Evolutionary conservation across 2,888 invertebrate genomes (phyloP), one percentile per base, ranked within the genome.

Genomic region (Ophioninae sp.): DNA sequence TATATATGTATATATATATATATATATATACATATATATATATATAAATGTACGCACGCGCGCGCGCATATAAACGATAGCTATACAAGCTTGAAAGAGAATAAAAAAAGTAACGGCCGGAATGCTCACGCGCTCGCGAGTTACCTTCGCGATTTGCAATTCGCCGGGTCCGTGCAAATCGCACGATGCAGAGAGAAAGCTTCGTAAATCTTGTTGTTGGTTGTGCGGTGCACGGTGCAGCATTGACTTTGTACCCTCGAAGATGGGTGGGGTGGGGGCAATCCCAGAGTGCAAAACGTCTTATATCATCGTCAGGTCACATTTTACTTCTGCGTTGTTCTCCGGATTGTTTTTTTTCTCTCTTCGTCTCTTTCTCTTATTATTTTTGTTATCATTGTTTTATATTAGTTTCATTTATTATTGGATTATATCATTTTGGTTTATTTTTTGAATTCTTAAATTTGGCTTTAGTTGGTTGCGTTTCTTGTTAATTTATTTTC

Each of bases 181-280:
- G 50, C 39, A 62, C 74, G 65, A 64, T 44, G 56, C 23, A 30
- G 72, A 84, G 87, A 86, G 90, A 90, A 90, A 90, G 90, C 89
- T 90, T 89, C 89, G 88, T 90, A 90, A 90, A 90, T 90, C 89
- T 88, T 83, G 41, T 67, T 64, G 72, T 85, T 75, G 77, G 70
- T 64, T 69, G 17, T 57, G 76, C 70, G 57, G 20, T 56, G 56
- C 50, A 10, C 57, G 59, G 41, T 30, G 73, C 85, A 82, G 82
- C 84, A 84, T 86, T 83, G 84, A 86, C 87, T 86, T 85, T 84
- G 81, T 81, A 86, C 85, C 86, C 70, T 85, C 79, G 79, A 50
- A 65, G 64, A 56, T 75, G 82, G 80, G 70, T 76, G 20, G 13
- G n/a, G 13, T 13, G 41, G 30, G 44, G 64, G 50, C 50, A 8